Evolutionary conservation across 1,140 invertebrate species (phyloP).

Genomic region (Drosophila equinoxialis): DNA sequence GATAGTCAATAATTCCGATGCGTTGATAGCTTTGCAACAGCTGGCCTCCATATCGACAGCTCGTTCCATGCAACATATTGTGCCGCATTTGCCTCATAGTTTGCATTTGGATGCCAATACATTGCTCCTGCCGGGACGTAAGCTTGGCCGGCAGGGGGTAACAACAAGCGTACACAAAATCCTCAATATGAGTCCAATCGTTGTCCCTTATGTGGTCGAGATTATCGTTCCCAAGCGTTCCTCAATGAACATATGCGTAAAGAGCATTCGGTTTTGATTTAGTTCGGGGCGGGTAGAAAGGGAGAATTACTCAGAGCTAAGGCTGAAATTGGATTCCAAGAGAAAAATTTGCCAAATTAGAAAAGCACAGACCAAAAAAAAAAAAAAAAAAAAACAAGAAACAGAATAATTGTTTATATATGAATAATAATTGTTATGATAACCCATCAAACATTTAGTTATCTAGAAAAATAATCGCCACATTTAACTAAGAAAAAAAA

Average conservation of each 20-base stretch:
- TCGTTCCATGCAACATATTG: constrained; percentile 67
- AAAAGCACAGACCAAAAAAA: constrained; percentile 67
- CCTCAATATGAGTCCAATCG: constrained; percentile 77
- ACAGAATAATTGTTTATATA: constrained; percentile 1
- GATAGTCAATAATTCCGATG: constrained; percentile 55
- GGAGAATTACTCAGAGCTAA: constrained; percentile 26
- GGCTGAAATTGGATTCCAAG: constrained; percentile 58
- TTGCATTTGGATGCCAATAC: constrained; percentile 60
- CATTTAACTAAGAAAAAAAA: background rate
- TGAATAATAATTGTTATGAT: background rate
- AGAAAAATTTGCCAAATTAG: constrained; percentile 58
- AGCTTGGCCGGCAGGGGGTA: constrained; percentile 57
- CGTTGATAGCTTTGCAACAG: constrained; percentile 75
- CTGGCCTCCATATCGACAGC: constrained; percentile 78
- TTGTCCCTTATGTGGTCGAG: constrained; percentile 73
- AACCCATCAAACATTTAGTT: background rate
- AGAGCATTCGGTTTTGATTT: constrained; percentile 80
- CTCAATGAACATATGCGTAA: constrained; percentile 82
- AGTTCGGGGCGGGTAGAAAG: constrained; percentile 6
- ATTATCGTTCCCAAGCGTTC: constrained; percentile 78
- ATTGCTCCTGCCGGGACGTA: constrained; percentile 53
- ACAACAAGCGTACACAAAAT: constrained; percentile 43
- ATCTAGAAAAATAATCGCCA: background rate
- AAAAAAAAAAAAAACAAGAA: constrained; percentile 63
- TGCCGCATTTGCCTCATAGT: constrained; percentile 63